Evolutionary conservation across 2,888 invertebrate genomes (phyloP).

Genomic region (Agonum fuliginosum): DNA sequence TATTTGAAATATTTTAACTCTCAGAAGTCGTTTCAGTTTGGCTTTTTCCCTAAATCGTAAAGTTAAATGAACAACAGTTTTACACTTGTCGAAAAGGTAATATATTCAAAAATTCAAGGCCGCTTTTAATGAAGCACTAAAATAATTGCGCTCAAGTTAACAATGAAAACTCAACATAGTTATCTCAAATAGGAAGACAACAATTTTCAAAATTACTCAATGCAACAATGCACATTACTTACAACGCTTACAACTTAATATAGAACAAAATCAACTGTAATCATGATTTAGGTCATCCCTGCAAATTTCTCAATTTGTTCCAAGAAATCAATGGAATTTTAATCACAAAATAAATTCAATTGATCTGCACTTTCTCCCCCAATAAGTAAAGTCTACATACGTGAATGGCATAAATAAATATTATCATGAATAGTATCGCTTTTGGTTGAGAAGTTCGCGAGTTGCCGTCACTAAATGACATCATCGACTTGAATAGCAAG

Average conservation of each 20-base stretch:
- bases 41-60: too few relatives aligned
- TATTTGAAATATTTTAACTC: too few relatives aligned
- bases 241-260: not conserved
- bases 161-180: slow-evolving; percentile 4
- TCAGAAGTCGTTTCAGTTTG: too few relatives aligned
- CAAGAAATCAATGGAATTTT: too few relatives aligned
- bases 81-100: too few relatives aligned
- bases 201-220: slow-evolving; percentile 33
- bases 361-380: not conserved
- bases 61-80: too few relatives aligned
- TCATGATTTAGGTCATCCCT: too few relatives aligned
- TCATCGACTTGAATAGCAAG: not conserved
- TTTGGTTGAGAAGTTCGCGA: not conserved
- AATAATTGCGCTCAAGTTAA: not conserved
- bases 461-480: not conserved
- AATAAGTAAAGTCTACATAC: not conserved
- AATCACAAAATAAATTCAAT: too few relatives aligned
- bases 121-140: slow-evolving; percentile 7
- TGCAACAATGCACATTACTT: slow-evolving; percentile 33
- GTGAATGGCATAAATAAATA: not conserved
- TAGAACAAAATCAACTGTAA: not conserved
- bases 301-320: too few relatives aligned
- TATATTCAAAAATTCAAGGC: slow-evolving; percentile 34
- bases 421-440: not conserved
- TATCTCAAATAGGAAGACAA: slow-evolving; percentile 15